A percentile compares a stretch with the other conserved stretches of the same genome.
Evolutionary conservation across 2,888 invertebrate genomes (phyloP).

Genomic region (Rutpela maculata): DNA sequence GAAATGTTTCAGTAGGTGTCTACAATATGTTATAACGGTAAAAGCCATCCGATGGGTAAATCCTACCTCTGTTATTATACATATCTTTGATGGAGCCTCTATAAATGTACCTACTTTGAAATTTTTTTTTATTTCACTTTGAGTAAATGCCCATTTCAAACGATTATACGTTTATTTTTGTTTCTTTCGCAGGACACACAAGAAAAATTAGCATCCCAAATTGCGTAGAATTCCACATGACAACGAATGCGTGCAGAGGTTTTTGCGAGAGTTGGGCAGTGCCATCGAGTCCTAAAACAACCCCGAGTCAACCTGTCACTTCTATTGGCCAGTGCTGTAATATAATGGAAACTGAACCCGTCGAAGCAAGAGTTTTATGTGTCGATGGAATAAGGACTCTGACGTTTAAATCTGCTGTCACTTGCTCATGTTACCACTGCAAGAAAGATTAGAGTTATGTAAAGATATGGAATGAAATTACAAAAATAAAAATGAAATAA

Average conservation of each 20-base stretch:
- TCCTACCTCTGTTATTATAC: no score
- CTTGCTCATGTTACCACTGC: constrained; percentile 91
- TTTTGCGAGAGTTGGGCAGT: constrained; percentile 92
- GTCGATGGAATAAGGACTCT: constrained; percentile 86
- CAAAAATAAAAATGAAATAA: not conserved
- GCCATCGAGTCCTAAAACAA: constrained; percentile 80
- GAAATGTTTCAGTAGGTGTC: no score
- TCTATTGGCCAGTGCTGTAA: constrained; percentile 93
- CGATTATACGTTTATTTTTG: constrained; percentile 18
- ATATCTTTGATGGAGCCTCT: no score
- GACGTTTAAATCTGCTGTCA: constrained; percentile 88
- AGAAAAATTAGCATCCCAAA: constrained; percentile 88
- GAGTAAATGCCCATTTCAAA: no score
- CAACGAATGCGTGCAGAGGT: constrained; percentile 91
- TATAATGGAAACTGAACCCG: constrained; percentile 91
- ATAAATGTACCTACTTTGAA: no score
- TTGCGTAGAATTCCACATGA: constrained; percentile 89
- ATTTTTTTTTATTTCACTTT: no score
- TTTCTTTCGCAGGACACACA: constrained; percentile 80
- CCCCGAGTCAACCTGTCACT: constrained; percentile 73
- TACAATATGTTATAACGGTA: no score
- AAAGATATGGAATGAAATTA: not conserved
- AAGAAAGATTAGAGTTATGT: constrained; percentile 80
- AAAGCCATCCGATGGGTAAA: no score
- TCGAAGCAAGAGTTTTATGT: constrained; percentile 86